Base-by-base conservation (phyloP, 2,888 invertebrate species). In the Bombylius major region DNA sequence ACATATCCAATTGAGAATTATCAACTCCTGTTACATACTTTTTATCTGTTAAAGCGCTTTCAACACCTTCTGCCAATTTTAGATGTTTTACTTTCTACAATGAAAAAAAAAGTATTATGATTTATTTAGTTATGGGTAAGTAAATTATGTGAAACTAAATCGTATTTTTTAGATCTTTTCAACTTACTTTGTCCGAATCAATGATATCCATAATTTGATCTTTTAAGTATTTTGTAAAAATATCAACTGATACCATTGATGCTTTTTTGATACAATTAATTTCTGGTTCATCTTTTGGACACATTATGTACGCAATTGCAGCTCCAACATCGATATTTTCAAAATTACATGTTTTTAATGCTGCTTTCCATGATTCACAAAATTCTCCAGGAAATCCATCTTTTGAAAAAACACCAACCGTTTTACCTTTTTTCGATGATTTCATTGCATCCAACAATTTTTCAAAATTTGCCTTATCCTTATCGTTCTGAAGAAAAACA, bases 141-240 rank as follows among this genome's bases (percentile, higher is more conserved):
- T 9, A 39, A 39, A 39, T 11, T 39, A 39, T 39, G 7, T 39
- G 44, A 34, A 23, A 23, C 39, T 11, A 11, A 11, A 39, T 7
- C 11, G 8, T 39, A 39, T 9, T 9, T 39, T 9, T 39, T 39
- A 39, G 39, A 39, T 39, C 39, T 39, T 3, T 7, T 9, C 39
- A 39, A 9, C 39, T 39, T 72, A 87, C 87, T 79, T 89, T 94
- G 71, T 99, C 99, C 5, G 92, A 87, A 79, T 99, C 98, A 69
- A 99, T 94, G 63, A 98, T 93, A 72, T 96, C 96, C 89, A 98
- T 95, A 62, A 99, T 90, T 75, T 98, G 94, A 74, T 96, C 94
- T 72, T 94, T 92, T 47, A 99, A 80, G 75, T 93, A 96, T 73
- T 98, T 98, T 51, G 87, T 90, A 72, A 96, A 99, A 13, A 99